Conservation (phyloP, 2,797 vertebrate species). For the Acomys russatus region DNA sequence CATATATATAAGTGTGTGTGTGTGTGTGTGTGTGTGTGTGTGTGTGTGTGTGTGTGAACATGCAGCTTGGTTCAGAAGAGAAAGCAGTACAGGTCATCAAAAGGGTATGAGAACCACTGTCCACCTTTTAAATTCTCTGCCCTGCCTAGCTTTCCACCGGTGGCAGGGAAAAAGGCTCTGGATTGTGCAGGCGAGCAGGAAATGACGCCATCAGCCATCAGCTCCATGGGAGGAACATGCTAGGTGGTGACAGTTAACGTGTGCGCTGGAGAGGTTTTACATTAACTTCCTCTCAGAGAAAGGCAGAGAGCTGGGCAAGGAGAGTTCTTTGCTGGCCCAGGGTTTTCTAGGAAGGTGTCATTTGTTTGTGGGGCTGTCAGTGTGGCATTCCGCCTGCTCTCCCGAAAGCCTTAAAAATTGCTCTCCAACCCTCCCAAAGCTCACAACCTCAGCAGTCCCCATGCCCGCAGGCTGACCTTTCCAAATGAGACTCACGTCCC, state of each 20-base stretch:
- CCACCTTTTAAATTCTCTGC: neutral
- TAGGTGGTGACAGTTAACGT: slow-evolving; percentile 58
- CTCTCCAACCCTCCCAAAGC: slow-evolving; percentile 74
- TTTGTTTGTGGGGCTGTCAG: slow-evolving; percentile 83
- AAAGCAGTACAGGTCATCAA: neutral
- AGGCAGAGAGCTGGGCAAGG: neutral
- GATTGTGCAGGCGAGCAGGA: slow-evolving; percentile 56
- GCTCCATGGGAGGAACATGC: accelerated
- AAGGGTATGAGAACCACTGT: neutral
- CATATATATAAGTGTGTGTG: too few species aligned
- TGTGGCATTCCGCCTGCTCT: slow-evolving; percentile 84
- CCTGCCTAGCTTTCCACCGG: neutral
- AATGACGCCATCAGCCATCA: slow-evolving; percentile 34
- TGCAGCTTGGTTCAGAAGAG: neutral
- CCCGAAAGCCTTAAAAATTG: slow-evolving; percentile 88
- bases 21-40: too few species aligned
- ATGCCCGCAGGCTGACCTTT: slow-evolving; percentile 86
- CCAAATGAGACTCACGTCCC: slow-evolving; percentile 77
- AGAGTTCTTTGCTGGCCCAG: slow-evolving; percentile 70
- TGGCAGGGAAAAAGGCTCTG: slow-evolving; percentile 67
- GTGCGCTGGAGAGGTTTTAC: slow-evolving; percentile 15
- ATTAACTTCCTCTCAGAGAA: slow-evolving; percentile 58
- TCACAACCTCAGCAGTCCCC: slow-evolving; percentile 78
- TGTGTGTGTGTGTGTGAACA: too few species aligned
- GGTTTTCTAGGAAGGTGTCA: slow-evolving; percentile 53